Percentiles rank a stretch among this genome's conserved stretches.
phyloP scores from a whole-genome alignment of 2,888 invertebrate species.

The Agrotis puta region DNA sequence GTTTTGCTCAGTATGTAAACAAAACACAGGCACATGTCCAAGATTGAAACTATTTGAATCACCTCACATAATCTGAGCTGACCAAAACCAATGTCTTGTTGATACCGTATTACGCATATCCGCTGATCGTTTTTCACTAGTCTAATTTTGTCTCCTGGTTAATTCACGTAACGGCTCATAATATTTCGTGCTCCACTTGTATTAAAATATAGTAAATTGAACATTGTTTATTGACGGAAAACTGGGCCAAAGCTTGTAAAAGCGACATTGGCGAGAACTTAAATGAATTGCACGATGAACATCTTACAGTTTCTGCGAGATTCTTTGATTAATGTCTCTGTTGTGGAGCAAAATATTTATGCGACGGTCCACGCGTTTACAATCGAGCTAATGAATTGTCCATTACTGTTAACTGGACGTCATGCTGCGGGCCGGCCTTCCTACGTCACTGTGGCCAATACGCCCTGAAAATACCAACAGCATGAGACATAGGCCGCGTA shows the following conservation, averaged over 20 bases:
- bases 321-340: slow-evolving; percentile 21
- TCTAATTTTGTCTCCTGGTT: slow-evolving; percentile 55
- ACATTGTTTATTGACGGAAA: slow-evolving; percentile 38
- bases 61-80: slow-evolving; percentile 26
- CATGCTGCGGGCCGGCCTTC: slow-evolving; percentile 62
- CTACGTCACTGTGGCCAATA: slow-evolving; percentile 35
- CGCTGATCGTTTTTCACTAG: slow-evolving; percentile 40
- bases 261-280: slow-evolving; percentile 24
- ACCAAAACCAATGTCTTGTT: slow-evolving; percentile 36
- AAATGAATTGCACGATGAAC: slow-evolving; percentile 40
- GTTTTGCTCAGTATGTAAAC: slow-evolving; percentile 28
- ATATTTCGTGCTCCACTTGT: slow-evolving; percentile 28
- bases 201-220: slow-evolving; percentile 39
- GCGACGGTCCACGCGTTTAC: slow-evolving; percentile 36
- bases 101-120: slow-evolving; percentile 42
- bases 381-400: slow-evolving; percentile 68
- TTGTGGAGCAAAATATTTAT: slow-evolving; percentile 45
- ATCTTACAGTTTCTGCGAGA: slow-evolving; percentile 29
- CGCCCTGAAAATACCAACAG: slow-evolving; percentile 47
- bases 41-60: slow-evolving; percentile 21
- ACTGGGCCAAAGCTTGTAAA: slow-evolving; percentile 56
- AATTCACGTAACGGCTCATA: slow-evolving; percentile 40
- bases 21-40: slow-evolving; percentile 55
- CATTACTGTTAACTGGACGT: slow-evolving; percentile 64
- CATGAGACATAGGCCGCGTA: slow-evolving; percentile 5